phyloP scores from a whole-genome alignment of 1,140 invertebrate genomes.

The Heliconius melpomene region DNA sequence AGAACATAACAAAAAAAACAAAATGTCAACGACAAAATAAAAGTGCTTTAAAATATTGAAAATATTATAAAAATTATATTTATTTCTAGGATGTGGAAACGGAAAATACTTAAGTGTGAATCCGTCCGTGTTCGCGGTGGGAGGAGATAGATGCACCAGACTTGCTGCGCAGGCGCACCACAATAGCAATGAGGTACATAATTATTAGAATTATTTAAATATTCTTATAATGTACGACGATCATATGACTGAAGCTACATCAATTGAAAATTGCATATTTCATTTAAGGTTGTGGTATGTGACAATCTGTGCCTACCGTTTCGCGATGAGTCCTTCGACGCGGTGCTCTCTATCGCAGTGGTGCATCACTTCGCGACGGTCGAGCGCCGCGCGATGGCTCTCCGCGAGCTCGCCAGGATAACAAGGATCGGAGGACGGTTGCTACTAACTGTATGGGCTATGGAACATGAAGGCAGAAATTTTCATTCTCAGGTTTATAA shows the following conservation, averaged over 20 bases:
- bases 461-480: slow-evolving; percentile 95
- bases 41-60: neutral
- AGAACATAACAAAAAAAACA: too few species aligned
- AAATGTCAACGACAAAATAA: too few species aligned
- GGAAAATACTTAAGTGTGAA: slow-evolving; percentile 96
- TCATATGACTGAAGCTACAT: too few species aligned
- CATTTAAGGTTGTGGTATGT: slow-evolving; percentile 88
- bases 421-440: slow-evolving; percentile 94
- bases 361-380: slow-evolving; percentile 97
- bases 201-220: too few species aligned
- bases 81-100: slow-evolving; percentile 91
- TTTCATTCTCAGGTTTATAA: slow-evolving; percentile 83
- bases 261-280: slow-evolving; percentile 10
- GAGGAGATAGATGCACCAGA: slow-evolving; percentile 91
- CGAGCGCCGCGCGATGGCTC: slow-evolving; percentile 92
- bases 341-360: slow-evolving; percentile 95
- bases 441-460: slow-evolving; percentile 98
- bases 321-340: slow-evolving; percentile 96
- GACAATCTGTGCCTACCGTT: slow-evolving; percentile 95
- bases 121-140: slow-evolving; percentile 91
- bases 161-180: slow-evolving; percentile 89
- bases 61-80: neutral
- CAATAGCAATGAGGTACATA: slow-evolving; percentile 89
- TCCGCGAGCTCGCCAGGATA: slow-evolving; percentile 93
- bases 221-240: too few species aligned